These are phyloP conservation scores for Telmatherina bonti DNA, from an alignment of 2,797 vertebrate species.

Conservation along the genomic window DNA sequence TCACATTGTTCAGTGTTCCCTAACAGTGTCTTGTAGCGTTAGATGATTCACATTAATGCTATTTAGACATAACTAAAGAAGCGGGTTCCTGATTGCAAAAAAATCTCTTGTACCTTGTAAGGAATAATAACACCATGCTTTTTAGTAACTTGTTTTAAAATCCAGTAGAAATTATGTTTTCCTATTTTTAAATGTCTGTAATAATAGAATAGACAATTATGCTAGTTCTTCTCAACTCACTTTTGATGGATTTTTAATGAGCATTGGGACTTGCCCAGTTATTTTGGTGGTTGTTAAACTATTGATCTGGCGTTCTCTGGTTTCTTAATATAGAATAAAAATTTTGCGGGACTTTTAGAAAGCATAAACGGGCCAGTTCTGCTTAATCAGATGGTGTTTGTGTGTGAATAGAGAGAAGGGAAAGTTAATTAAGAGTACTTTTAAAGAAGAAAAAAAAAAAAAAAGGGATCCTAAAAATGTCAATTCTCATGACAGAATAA, in stretches of 20 bases:
- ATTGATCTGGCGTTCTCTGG: slow-evolving; percentile 4
- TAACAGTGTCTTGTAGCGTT: not conserved
- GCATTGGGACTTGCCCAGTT: slow-evolving; percentile 50
- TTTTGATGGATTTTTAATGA: slow-evolving; percentile 16
- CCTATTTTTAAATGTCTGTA: slow-evolving; percentile 5
- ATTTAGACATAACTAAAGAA: not conserved
- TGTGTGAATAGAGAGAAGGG: not conserved
- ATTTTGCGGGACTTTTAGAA: slow-evolving; percentile 9
- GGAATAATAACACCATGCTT: no score
- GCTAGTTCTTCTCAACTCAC: not conserved
- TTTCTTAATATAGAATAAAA: slow-evolving; percentile 26
- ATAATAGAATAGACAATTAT: not conserved
- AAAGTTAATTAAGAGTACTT: slow-evolving; percentile 36
- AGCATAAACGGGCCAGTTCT: slow-evolving; percentile 6
- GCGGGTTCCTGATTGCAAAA: not conserved
- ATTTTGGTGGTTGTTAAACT: slow-evolving; percentile 5
- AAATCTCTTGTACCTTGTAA: no score
- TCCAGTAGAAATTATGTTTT: not conserved
- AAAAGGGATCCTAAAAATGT: slow-evolving; percentile 29
- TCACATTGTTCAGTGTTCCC: no score
- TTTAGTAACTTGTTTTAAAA: no score
- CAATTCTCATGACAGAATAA: slow-evolving; percentile 20
- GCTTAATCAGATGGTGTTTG: not conserved
- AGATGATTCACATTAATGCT: no score
- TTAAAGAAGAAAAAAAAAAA: not conserved